Conservation (phyloP, 2,113 vertebrate genomes). For the Morone chrysops region DNA sequence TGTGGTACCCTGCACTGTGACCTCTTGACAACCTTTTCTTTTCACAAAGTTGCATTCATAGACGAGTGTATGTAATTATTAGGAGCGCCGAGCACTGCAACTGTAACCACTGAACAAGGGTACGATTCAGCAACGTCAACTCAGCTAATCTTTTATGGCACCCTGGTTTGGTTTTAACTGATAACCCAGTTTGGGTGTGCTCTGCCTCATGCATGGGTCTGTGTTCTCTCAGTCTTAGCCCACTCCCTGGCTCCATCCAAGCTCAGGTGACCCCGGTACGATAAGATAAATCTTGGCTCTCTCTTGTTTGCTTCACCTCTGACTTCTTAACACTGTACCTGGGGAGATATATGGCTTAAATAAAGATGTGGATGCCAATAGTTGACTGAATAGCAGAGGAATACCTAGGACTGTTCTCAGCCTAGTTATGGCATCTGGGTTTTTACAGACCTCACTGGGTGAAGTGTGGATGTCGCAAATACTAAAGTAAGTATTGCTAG, state of each 20-base stretch:
- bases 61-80: background rate
- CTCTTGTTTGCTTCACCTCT: constrained; percentile 51
- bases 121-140: constrained; percentile 56
- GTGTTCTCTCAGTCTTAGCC: background rate
- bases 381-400: constrained; percentile 17
- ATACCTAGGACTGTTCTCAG: background rate
- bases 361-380: constrained; percentile 6
- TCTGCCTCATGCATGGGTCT: background rate
- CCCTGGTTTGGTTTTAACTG: constrained; percentile 66
- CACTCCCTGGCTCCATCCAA: constrained; percentile 13
- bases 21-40: background rate
- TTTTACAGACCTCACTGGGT: constrained; percentile 58
- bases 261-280: constrained; percentile 31
- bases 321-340: constrained; percentile 45
- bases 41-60: constrained; percentile 19
- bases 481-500: constrained; percentile 67
- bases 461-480: constrained; percentile 70
- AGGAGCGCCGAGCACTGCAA: background rate
- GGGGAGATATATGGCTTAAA: constrained; percentile 33
- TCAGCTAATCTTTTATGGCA: constrained; percentile 71
- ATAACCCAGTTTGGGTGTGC: constrained; percentile 53
- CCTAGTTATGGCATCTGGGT: constrained; percentile 57
- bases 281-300: constrained; percentile 61
- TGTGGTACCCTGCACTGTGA: constrained; percentile 16
- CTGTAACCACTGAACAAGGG: constrained; percentile 28